Evolutionary conservation across 1,140 invertebrate species (phyloP).

Genomic region (Agrilus planipennis): DNA sequence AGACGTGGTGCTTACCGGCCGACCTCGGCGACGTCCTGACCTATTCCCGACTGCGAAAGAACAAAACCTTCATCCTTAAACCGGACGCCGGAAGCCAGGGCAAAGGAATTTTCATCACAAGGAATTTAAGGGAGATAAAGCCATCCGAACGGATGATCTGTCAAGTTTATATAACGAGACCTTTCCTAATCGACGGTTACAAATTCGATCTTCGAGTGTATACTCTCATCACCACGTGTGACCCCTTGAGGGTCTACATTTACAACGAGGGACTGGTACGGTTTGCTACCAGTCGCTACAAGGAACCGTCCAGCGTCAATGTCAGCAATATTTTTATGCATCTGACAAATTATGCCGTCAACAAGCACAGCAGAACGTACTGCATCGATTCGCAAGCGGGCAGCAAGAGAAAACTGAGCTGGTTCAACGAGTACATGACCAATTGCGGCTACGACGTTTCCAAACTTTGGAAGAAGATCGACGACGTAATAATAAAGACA

Average conservation of each 20-base stretch:
- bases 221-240: slow-evolving; percentile 84
- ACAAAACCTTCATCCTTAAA: slow-evolving; percentile 78
- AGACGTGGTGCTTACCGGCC: slow-evolving; percentile 87
- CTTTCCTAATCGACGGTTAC: slow-evolving; percentile 86
- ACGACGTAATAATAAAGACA: slow-evolving; percentile 85
- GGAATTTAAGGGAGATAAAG: slow-evolving; percentile 61
- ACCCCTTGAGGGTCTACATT: slow-evolving; percentile 85
- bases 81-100: slow-evolving; percentile 81
- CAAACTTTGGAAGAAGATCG: slow-evolving; percentile 67
- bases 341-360: slow-evolving; percentile 93
- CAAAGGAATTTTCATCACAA: slow-evolving; percentile 73
- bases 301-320: slow-evolving; percentile 66
- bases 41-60: slow-evolving; percentile 51
- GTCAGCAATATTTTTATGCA: slow-evolving; percentile 87
- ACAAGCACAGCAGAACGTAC: slow-evolving; percentile 79
- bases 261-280: slow-evolving; percentile 91
- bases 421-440: slow-evolving; percentile 61
- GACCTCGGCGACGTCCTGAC: slow-evolving; percentile 56
- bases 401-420: slow-evolving; percentile 76
- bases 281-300: slow-evolving; percentile 78
- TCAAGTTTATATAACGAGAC: slow-evolving; percentile 62
- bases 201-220: slow-evolving; percentile 97
- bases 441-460: slow-evolving; percentile 59
- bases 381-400: slow-evolving; percentile 62
- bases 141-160: slow-evolving; percentile 70